These are phyloP conservation scores for Volucella inflata DNA, from an alignment of 2,888 invertebrate species.

Conservation along the genomic window DNA sequence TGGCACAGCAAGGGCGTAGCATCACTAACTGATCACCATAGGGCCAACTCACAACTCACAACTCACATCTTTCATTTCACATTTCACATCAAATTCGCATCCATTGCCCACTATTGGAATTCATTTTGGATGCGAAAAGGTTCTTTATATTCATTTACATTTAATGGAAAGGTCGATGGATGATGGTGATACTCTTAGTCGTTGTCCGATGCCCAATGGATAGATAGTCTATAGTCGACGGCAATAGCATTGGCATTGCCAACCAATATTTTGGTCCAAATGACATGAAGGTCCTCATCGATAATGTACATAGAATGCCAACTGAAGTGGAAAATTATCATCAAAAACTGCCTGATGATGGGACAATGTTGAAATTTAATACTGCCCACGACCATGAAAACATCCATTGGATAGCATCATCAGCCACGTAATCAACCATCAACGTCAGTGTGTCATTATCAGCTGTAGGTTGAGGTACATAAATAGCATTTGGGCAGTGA, in stretches of 20 bases:
- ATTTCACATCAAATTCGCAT: not conserved
- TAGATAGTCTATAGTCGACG: not conserved
- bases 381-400: not conserved
- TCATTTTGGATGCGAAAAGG: slow-evolving; percentile 9
- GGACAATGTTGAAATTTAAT: slow-evolving; percentile 1
- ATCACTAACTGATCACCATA: not conserved
- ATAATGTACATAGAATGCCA: slow-evolving; percentile 41
- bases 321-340: slow-evolving; percentile 48
- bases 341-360: not conserved
- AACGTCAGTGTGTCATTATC: slow-evolving; percentile 9
- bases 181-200: not conserved
- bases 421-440: slow-evolving; percentile 1
- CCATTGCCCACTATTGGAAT: slow-evolving; percentile 15
- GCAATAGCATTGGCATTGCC: not conserved
- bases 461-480: not conserved
- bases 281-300: slow-evolving; percentile 42
- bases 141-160: slow-evolving; percentile 28
- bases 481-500: slow-evolving; percentile 3
- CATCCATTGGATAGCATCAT: not conserved
- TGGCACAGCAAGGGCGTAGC: not conserved
- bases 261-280: slow-evolving; percentile 42
- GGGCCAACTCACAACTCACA: not conserved
- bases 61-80: not conserved
- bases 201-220: not conserved
- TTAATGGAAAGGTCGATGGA: not conserved